phyloP scores from a whole-genome alignment of 2,888 invertebrate genomes.

The Hydrotaea diabolus region DNA sequence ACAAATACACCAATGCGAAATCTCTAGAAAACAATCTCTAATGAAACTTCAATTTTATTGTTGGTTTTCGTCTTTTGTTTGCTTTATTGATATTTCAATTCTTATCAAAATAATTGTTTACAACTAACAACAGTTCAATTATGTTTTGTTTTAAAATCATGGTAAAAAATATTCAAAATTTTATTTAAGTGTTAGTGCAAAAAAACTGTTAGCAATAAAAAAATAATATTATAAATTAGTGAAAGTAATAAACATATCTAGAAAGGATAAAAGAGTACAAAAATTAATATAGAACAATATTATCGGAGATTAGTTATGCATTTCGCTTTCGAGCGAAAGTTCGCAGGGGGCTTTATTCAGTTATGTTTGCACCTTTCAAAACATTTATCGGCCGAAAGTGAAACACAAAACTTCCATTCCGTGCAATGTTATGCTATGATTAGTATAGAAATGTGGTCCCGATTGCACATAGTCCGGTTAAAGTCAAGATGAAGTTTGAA shows the following conservation, averaged over 20 bases:
- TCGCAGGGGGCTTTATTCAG: background rate
- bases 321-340: background rate
- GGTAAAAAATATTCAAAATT: slow-evolving; percentile 40
- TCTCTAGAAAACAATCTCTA: background rate
- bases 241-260: slow-evolving; percentile 24
- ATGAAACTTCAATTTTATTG: background rate
- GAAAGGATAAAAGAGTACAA: slow-evolving; percentile 4
- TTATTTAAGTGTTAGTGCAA: slow-evolving; percentile 26
- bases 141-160: slow-evolving; percentile 40
- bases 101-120: slow-evolving; percentile 67
- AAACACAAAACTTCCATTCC: no score
- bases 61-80: slow-evolving; percentile 36
- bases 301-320: background rate
- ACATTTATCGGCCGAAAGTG: no score
- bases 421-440: no score
- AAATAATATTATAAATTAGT: slow-evolving; percentile 35
- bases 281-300: background rate
- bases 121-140: slow-evolving; percentile 58
- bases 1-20: no score
- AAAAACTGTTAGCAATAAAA: slow-evolving; percentile 21
- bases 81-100: slow-evolving; percentile 62
- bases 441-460: background rate
- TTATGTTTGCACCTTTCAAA: no score
- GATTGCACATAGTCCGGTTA: no score
- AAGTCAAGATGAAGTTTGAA: no score